Conservation (phyloP, 1,140 invertebrate species). For the Diabrotica virgifera region DNA sequence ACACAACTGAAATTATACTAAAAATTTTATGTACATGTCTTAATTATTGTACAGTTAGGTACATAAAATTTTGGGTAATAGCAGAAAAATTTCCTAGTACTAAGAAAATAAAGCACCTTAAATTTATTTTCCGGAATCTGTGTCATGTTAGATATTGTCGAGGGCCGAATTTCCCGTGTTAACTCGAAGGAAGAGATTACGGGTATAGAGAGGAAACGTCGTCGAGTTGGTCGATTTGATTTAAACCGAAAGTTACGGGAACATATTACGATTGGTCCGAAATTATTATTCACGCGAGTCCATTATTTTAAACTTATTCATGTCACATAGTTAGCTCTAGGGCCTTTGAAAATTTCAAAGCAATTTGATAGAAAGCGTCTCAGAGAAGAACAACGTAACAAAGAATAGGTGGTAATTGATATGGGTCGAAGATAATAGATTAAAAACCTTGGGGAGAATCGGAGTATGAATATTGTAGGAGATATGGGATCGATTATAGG, state of each 20-base stretch:
- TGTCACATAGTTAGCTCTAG: neutral
- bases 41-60: too few relatives aligned
- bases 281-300: neutral
- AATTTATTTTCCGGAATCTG: too few relatives aligned
- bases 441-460: neutral
- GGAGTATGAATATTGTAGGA: too few relatives aligned
- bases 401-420: neutral
- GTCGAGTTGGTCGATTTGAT: neutral
- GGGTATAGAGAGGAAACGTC: neutral
- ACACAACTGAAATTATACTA: too few relatives aligned
- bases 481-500: too few relatives aligned
- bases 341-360: neutral
- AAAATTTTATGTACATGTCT: too few relatives aligned
- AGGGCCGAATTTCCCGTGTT: too few relatives aligned
- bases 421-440: neutral
- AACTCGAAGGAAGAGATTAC: neutral
- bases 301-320: neutral
- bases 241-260: neutral
- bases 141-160: too few relatives aligned
- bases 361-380: neutral
- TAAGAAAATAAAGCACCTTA: too few relatives aligned
- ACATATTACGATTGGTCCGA: slow-evolving; percentile 2
- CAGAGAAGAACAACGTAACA: neutral
- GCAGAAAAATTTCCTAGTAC: too few relatives aligned
- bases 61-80: too few relatives aligned